Evolutionary conservation across 1,140 invertebrate species (phyloP).

Genomic region (Eriocheir sinensis): DNA sequence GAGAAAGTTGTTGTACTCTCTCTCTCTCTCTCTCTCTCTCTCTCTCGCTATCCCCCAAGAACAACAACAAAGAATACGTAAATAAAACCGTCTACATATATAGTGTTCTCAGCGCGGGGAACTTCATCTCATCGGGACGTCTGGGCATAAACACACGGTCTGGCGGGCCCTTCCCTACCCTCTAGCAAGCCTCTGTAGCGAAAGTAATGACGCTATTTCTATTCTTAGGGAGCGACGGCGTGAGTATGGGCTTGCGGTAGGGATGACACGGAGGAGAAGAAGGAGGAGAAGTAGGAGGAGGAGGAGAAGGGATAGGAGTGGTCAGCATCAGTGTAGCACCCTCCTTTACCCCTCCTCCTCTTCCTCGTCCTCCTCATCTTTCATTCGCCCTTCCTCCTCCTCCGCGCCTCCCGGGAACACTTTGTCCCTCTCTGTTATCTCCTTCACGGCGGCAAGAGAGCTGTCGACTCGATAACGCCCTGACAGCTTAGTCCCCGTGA

Average conservation of each 20-base stretch:
- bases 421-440: slow-evolving; percentile 6
- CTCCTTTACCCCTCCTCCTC: background rate
- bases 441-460: background rate
- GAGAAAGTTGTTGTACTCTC: too few relatives aligned
- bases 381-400: background rate
- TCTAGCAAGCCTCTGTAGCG: background rate
- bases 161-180: background rate
- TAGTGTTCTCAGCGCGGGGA: background rate
- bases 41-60: background rate
- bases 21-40: slow-evolving; percentile 15
- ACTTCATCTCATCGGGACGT: background rate
- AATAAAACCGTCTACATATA: background rate
- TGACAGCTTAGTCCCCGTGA: background rate
- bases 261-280: slow-evolving; percentile 19
- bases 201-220: background rate
- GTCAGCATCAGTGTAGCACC: background rate
- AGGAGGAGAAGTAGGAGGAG: too few relatives aligned
- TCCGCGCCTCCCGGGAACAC: background rate
- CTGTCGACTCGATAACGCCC: background rate
- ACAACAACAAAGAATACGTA: background rate
- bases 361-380: background rate
- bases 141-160: background rate
- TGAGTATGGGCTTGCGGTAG: background rate
- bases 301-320: slow-evolving; percentile 9
- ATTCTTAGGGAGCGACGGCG: background rate